Evolutionary conservation across 2,113 vertebrate species (phyloP), one percentile per base, ranked within the genome.

Genomic region (Centropus unirufus): DNA sequence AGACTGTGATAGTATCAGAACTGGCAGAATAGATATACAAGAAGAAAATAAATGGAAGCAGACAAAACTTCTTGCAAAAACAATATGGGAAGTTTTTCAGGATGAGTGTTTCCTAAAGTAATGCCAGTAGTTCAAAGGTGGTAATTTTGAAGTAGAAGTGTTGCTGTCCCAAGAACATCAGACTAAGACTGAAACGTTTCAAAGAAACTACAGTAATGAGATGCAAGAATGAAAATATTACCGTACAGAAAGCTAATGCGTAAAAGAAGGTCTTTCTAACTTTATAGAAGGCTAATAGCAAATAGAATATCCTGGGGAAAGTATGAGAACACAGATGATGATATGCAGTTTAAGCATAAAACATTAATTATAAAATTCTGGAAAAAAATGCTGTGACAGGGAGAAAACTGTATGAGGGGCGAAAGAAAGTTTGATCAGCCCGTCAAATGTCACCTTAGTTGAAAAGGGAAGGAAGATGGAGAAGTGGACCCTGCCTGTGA

Each of bases 41-140:
- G n/a, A 87, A 87, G 77, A 96, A 90, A 91, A 93, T 79, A 42
- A 90, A 94, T 90, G 82, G 88, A 96, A 93, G 66, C 11, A 82
- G 61, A 85, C 82, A 87, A 87, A 93, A 70, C 32, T 85, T 62
- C 49, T 75, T 94, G 92, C 92, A 90, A 95, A 81, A 57, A 93
- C 62, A 94, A 87, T 90, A 96, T 90, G 75, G 74, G 57, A 95
- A 80, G 73, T 92, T 72, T 93, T 92, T 91, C 93, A 87, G 44
- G 78, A 82, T 82, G 59, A 68, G 68, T 84, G 80, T 87, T 93
- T 86, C 77, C 83, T 91, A 91, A 92, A 77, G 58, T 58, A 86
- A 95, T 91, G 80, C 47, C 57, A 87, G 78, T 66, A 91, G 78
- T 74, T 89, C 47, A 74, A 87, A 89, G 93, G 26, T 24, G 26